Evolutionary conservation across 2,797 vertebrate species (phyloP), one percentile per base, ranked within the genome.

Genomic region (Perdix hodgsoniae): DNA sequence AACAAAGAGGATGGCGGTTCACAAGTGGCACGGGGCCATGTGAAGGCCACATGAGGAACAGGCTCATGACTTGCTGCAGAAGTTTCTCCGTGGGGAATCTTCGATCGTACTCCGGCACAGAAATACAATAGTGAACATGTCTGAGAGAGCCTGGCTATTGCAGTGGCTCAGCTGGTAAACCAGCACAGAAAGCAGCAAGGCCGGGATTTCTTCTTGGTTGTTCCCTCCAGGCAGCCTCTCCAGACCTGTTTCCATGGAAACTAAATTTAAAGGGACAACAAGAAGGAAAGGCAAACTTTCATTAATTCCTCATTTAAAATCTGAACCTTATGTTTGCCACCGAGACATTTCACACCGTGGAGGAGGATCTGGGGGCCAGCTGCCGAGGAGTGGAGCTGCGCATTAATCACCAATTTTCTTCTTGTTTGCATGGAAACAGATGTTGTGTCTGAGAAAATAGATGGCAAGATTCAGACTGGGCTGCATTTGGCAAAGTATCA

Each of bases 291-390:
- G 65, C 2, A 5, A 60, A 60, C 95, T 95, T 91, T 93, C 86
- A 92, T 93, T 94, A 95, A 92, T 91, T 93, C 50, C 50, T 92
- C 47, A 60, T 93, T 92, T 95, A 60, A 96, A 94, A 78, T 85
- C 88, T 79, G 75, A 85, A 44, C 50, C 35, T 92, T 44, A 27
- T 89, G 24, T 85, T 95, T 95, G 52, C 75, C 86, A 90, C 66
- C 31, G 45, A 90, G 59, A 50, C 33, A 77, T 77, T 93, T 80
- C 82, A 16, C 6, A 14, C 40, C 49, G 71, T 1, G 5, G 63
- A 80, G 50, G 61, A 94, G 73, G 65, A 95, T 77, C 39, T 2
- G 13, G 40, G 49, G 40, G 37, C 80, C 88, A 94, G 76, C 71
- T 86, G 88, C 83, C 1, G 26, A 86, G 73, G 63, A 24, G 11